Conservation (phyloP, 2,113 vertebrate genomes). For the Hirundichthys speculiger region DNA sequence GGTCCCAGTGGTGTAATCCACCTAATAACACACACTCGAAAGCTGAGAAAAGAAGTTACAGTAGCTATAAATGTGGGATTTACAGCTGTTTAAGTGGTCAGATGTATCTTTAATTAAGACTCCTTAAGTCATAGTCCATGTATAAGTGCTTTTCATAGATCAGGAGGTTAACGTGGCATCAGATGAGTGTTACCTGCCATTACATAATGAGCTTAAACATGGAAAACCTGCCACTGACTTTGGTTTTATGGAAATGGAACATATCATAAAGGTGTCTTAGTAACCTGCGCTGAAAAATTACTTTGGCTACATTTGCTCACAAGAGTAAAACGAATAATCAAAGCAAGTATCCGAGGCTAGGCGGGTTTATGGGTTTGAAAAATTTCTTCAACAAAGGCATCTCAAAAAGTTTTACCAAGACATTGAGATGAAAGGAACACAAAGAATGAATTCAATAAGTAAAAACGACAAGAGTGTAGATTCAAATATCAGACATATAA, state of each 20-base stretch:
- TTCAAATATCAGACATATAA: no score
- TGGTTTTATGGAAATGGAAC: conserved; percentile 24
- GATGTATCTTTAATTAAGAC: not conserved
- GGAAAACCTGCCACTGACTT: not conserved
- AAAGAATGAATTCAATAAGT: no score
- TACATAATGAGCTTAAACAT: conserved; percentile 32
- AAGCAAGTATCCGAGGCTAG: not conserved
- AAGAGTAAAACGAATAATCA: conserved; percentile 58
- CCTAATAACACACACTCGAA: conserved; percentile 34
- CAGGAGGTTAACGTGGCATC: not conserved
- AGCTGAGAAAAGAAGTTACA: not conserved
- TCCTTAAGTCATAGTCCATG: not conserved
- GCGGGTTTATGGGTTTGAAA: no score
- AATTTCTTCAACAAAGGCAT: no score
- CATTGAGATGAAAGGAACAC: no score
- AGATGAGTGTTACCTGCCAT: conserved; percentile 16
- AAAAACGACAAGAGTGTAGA: no score
- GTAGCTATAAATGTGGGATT: not conserved
- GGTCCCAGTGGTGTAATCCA: conserved; percentile 79
- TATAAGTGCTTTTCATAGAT: conserved; percentile 5
- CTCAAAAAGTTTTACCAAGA: no score
- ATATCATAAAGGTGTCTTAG: conserved; percentile 5
- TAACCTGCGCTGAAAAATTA: conserved; percentile 48
- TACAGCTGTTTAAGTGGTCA: not conserved
- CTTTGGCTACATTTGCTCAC: conserved; percentile 48